These are phyloP conservation scores for Cheilosia impressa DNA, from an alignment of 2,888 invertebrate genomes.

Conservation along the genomic window DNA sequence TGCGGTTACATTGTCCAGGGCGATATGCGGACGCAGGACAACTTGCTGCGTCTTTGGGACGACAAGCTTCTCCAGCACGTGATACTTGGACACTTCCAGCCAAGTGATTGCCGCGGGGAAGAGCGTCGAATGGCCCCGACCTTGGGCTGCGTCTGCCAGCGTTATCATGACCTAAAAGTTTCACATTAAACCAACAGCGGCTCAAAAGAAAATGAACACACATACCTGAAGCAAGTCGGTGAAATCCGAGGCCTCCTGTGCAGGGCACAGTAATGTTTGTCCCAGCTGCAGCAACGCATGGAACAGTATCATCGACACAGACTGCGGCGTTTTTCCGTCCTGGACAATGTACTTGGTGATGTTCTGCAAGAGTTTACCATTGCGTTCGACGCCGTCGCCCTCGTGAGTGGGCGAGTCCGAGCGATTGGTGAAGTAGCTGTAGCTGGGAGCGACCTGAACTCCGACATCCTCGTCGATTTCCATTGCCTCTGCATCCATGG, in stretches of 20 bases:
- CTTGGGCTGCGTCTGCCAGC: slow-evolving; percentile 92
- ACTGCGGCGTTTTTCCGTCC: slow-evolving; percentile 84
- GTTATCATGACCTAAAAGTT: slow-evolving; percentile 88
- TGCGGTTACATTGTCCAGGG: slow-evolving; percentile 92
- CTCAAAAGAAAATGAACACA: not conserved
- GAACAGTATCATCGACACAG: slow-evolving; percentile 85
- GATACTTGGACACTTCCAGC: slow-evolving; percentile 89
- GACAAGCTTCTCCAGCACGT: slow-evolving; percentile 80
- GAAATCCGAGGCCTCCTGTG: slow-evolving; percentile 89
- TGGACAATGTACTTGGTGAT: slow-evolving; percentile 90
- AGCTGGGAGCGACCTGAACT: slow-evolving; percentile 78
- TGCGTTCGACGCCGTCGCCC: slow-evolving; percentile 85
- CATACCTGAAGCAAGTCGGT: slow-evolving; percentile 87
- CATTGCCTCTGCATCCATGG: slow-evolving; percentile 81
- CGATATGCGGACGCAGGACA: slow-evolving; percentile 80
- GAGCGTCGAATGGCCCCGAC: slow-evolving; percentile 89
- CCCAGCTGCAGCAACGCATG: slow-evolving; percentile 90
- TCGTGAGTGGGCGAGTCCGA: slow-evolving; percentile 82
- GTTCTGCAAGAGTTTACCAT: slow-evolving; percentile 88
- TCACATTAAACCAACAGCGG: not conserved
- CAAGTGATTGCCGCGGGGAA: slow-evolving; percentile 92
- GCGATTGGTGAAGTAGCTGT: slow-evolving; percentile 84
- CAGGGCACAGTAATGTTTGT: slow-evolving; percentile 86
- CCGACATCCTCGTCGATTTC: slow-evolving; percentile 84
- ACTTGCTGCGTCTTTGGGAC: slow-evolving; percentile 76